Conservation (phyloP, 2,888 invertebrate genomes). For the Cacoxenus indagator region DNA sequence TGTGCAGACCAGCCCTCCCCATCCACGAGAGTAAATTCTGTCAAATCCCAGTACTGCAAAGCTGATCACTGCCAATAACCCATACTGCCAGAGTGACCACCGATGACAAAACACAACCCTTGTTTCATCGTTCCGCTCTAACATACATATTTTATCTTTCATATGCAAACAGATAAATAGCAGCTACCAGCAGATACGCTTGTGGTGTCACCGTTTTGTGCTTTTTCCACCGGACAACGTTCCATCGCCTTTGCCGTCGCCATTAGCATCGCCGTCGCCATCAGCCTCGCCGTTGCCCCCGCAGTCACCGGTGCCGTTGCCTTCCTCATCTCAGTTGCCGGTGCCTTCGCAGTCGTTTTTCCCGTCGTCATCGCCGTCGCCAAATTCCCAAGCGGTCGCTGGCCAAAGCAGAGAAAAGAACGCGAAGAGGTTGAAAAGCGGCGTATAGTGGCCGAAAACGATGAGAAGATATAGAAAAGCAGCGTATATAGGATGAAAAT, state of each 20-base stretch:
- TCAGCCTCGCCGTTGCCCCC: neutral
- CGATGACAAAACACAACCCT: no score
- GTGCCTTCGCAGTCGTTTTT: neutral
- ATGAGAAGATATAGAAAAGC: neutral
- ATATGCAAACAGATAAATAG: neutral
- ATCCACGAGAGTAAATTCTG: no score
- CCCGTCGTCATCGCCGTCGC: neutral
- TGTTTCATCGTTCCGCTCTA: no score
- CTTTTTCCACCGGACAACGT: neutral
- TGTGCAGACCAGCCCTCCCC: no score
- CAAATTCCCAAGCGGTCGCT: neutral
- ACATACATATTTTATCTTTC: no score
- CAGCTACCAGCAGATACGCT: neutral
- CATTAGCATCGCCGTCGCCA: neutral
- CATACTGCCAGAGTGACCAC: no score
- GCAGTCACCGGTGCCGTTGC: no score
- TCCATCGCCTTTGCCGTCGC: neutral
- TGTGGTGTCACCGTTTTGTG: rapidly evolving
- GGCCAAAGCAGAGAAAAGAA: neutral
- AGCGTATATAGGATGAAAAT: neutral
- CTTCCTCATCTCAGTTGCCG: neutral
- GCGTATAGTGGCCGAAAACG: neutral
- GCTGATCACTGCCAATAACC: no score
- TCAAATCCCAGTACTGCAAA: no score
- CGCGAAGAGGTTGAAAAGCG: no score